Conservation (phyloP, 2,113 vertebrate species). For the Chloropsis cyanopogon region DNA sequence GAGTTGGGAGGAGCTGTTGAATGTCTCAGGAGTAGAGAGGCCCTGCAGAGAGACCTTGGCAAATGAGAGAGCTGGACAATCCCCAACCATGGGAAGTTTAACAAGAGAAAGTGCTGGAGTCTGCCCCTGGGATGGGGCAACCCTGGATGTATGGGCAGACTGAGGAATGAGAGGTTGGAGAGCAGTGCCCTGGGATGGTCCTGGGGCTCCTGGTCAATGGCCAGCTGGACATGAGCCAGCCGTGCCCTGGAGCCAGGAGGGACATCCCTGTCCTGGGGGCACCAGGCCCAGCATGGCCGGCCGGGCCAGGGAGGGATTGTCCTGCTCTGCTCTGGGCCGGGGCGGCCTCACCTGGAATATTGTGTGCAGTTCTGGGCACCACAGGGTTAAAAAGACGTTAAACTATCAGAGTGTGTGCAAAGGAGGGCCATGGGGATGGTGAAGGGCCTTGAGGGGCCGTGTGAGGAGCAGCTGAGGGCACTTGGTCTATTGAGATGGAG, state of each 20-base stretch:
- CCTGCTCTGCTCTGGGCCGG: neutral
- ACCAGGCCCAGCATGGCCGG: neutral
- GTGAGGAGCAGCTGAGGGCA: neutral
- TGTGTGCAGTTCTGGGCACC: too few species aligned
- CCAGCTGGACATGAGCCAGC: neutral
- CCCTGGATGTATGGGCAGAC: too few species aligned
- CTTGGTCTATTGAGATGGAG: neutral
- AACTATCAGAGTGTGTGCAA: neutral
- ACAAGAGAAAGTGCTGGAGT: neutral
- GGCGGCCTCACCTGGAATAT: neutral
- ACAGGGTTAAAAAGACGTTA: rapidly evolving
- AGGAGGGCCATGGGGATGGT: neutral
- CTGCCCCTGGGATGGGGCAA: neutral
- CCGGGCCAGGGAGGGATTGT: neutral
- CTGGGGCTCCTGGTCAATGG: rapidly evolving
- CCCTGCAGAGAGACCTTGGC: too few species aligned
- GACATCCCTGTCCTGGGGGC: neutral
- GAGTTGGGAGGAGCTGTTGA: neutral
- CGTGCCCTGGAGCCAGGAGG: neutral
- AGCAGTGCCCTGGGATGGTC: rapidly evolving
- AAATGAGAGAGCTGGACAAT: neutral
- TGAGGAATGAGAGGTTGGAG: neutral
- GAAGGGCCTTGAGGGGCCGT: neutral
- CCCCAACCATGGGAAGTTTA: neutral
- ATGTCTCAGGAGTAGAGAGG: neutral